Evolutionary conservation across 2,113 vertebrate species (phyloP).

Genomic region (Greenwoodochromis staneri): DNA sequence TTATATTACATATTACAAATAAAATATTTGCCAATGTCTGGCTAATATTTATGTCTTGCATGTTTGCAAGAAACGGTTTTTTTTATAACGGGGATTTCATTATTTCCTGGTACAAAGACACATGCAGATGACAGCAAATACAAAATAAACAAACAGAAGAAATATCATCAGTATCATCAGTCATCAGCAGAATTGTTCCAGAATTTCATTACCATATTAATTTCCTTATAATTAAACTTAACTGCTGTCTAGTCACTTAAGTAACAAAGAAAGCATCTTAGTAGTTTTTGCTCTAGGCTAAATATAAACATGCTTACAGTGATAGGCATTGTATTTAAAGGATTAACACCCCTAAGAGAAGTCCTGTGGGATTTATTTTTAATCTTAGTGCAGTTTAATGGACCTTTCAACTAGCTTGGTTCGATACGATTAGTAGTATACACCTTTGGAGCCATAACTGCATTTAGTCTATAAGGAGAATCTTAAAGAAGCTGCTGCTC

Average conservation of each 20-base stretch:
- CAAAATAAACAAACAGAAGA: not conserved
- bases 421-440: not conserved
- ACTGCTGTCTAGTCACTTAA: not conserved
- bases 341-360: slow-evolving; percentile 8
- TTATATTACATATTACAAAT: not conserved
- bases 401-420: not conserved
- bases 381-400: not conserved
- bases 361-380: not conserved
- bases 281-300: not conserved
- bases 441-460: not conserved
- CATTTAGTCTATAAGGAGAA: not conserved
- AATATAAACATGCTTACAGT: slow-evolving; percentile 11
- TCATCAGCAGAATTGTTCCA: not conserved
- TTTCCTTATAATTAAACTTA: not conserved
- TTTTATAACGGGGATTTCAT: not conserved
- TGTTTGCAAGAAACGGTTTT: no score
- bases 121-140: not conserved
- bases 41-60: not conserved
- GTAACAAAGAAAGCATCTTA: not conserved
- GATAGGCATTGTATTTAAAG: slow-evolving; percentile 19
- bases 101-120: not conserved
- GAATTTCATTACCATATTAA: not conserved
- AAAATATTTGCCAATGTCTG: not conserved
- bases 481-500: not conserved
- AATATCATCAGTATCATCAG: not conserved